Conservation (phyloP, 2,888 invertebrate genomes). For the Drosophila subsilvestris region DNA sequence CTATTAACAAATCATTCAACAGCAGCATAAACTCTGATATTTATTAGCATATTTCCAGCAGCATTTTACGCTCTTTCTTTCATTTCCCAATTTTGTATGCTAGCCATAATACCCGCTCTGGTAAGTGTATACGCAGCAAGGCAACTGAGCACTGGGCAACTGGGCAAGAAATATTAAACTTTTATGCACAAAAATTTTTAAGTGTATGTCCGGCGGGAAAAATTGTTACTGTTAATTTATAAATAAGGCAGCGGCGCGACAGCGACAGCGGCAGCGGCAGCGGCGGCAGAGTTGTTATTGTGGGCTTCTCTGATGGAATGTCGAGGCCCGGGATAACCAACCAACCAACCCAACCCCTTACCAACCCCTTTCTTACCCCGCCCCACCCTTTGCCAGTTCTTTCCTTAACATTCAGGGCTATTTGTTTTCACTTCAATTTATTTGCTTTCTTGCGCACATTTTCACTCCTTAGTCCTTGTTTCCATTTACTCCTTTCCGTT, state of each 20-base stretch:
- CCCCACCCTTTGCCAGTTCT: constrained; percentile 13
- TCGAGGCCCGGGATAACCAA: constrained; percentile 1
- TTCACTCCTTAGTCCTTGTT: constrained; percentile 63
- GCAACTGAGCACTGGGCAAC: constrained; percentile 22
- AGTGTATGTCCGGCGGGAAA: constrained; percentile 75
- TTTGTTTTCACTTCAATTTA: constrained; percentile 76
- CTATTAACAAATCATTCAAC: too few relatives aligned
- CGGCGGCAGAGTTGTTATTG: constrained; percentile 42
- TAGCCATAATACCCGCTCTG: not conserved
- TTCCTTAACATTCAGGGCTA: constrained; percentile 19
- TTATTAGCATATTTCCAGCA: not conserved
- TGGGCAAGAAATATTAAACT: constrained; percentile 60
- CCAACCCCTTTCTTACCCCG: not conserved
- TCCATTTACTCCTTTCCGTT: constrained; percentile 35
- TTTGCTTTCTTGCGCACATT: constrained; percentile 67
- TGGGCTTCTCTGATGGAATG: constrained; percentile 45
- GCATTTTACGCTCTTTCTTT: not conserved
- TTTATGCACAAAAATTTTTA: constrained; percentile 68
- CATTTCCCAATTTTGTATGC: not conserved
- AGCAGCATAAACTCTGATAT: not conserved
- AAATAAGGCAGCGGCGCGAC: constrained; percentile 62
- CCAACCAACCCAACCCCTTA: not conserved
- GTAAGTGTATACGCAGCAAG: not conserved
- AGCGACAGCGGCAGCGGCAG: constrained; percentile 22
- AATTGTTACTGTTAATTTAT: constrained; percentile 76